Percentiles rank a stretch among this genome's conserved stretches.
Evolutionary conservation across 2,113 vertebrate genomes (phyloP).

Genomic region (Castor canadensis): DNA sequence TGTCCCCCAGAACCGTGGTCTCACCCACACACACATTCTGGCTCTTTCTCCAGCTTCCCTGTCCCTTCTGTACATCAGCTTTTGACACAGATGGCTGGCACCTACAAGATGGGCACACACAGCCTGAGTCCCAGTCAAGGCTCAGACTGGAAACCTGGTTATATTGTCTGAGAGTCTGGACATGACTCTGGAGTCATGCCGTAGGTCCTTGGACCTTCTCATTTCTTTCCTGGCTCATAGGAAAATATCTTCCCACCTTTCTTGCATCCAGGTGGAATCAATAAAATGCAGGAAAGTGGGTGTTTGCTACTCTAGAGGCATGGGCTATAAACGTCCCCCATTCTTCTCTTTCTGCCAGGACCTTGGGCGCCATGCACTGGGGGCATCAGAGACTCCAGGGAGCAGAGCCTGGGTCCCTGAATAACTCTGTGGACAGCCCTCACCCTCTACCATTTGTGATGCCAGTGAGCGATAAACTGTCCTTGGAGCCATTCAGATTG

Average conservation of each 20-base stretch:
- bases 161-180: too few species aligned
- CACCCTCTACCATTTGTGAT: neutral
- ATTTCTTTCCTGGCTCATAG: neutral
- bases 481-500: neutral
- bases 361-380: neutral
- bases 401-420: neutral
- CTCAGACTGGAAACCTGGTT: neutral
- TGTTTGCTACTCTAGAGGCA: neutral
- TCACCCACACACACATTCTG: rapidly evolving
- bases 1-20: neutral
- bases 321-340: too few species aligned
- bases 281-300: neutral
- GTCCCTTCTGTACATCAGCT: neutral
- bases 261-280: neutral
- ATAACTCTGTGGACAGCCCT: neutral
- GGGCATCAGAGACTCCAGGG: neutral
- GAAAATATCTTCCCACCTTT: neutral
- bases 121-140: neutral
- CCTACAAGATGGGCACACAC: neutral
- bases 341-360: neutral
- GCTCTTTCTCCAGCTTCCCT: neutral
- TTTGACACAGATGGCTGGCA: neutral
- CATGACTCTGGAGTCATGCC: too few species aligned
- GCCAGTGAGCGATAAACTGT: neutral
- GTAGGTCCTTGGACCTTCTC: neutral